Percentiles rank a stretch among this genome's conserved stretches.
phyloP scores from a whole-genome alignment of 2,797 vertebrate genomes.

The Gymnodraco acuticeps region DNA sequence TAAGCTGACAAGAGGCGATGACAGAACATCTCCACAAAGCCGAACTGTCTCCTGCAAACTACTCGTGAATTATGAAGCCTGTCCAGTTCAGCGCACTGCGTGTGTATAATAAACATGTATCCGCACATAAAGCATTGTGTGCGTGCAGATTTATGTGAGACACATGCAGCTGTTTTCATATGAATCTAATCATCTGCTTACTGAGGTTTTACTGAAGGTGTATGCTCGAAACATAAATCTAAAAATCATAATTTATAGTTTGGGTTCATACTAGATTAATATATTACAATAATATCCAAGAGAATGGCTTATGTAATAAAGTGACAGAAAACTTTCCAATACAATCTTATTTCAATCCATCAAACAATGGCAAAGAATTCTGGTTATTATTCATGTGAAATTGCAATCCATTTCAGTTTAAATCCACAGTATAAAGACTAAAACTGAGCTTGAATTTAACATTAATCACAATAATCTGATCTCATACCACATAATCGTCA shows the following conservation, averaged over 20 bases:
- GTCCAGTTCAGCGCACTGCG: slow-evolving; percentile 37
- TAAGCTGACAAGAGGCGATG: slow-evolving; percentile 80
- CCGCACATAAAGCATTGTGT: slow-evolving; percentile 10
- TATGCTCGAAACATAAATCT: slow-evolving; percentile 1
- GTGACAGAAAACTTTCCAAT: slow-evolving; percentile 23
- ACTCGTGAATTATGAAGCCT: slow-evolving; percentile 73
- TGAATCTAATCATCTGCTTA: slow-evolving; percentile 10
- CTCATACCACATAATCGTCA: background rate
- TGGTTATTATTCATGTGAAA: slow-evolving; percentile 8
- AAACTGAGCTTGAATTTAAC: background rate
- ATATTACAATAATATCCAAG: slow-evolving; percentile 35
- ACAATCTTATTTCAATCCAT: slow-evolving; percentile 18
- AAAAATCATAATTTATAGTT: slow-evolving; percentile 27
- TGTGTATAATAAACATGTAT: slow-evolving; percentile 35
- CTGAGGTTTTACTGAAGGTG: slow-evolving; percentile 5
- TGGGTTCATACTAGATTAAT: slow-evolving; percentile 26
- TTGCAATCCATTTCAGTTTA: background rate
- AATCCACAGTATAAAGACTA: background rate
- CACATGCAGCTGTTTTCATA: slow-evolving; percentile 16
- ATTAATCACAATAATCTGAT: background rate
- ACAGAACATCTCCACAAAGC: slow-evolving; percentile 74
- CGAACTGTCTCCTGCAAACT: slow-evolving; percentile 65
- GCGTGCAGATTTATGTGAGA: slow-evolving; percentile 32
- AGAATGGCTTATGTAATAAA: slow-evolving; percentile 22
- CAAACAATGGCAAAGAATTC: slow-evolving; percentile 13